Conservation (phyloP, 2,797 vertebrate genomes). For the Loriculus beryllinus region DNA sequence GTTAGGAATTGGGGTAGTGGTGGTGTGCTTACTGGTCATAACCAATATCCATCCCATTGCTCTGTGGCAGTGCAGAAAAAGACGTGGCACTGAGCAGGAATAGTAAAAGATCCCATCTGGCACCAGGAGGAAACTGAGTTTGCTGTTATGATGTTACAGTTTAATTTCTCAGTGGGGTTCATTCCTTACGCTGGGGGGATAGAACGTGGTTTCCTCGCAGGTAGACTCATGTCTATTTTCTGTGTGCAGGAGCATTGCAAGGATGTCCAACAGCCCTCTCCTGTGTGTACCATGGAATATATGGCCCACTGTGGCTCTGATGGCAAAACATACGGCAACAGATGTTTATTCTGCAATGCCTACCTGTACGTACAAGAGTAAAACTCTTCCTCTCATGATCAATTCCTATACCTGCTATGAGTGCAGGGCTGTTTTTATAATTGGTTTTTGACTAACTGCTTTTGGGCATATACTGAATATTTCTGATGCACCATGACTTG, state of each 20-base stretch:
- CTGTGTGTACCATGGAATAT: not conserved
- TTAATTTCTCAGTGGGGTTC: not conserved
- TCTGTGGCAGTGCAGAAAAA: not conserved
- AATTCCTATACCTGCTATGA: not conserved
- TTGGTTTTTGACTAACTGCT: not conserved
- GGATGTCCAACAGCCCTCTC: accelerated
- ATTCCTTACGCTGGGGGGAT: not conserved
- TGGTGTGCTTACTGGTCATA: not conserved
- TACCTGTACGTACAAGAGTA: not conserved
- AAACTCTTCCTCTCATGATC: not conserved
- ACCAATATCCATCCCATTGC: not conserved
- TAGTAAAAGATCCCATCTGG: not conserved
- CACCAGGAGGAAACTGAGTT: not conserved
- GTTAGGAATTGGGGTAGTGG: not conserved
- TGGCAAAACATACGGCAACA: not conserved
- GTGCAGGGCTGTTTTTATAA: not conserved
- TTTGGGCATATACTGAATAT: not conserved
- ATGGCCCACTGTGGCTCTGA: constrained; percentile 6
- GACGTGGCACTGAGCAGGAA: not conserved
- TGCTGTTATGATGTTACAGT: not conserved
- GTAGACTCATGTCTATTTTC: not conserved
- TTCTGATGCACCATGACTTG: not conserved
- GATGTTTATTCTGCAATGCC: constrained; percentile 22
- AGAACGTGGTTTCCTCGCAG: not conserved
- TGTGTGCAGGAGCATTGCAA: not conserved